Base-by-base conservation (phyloP, 2,888 invertebrate species). In the Dorcus hopei region DNA sequence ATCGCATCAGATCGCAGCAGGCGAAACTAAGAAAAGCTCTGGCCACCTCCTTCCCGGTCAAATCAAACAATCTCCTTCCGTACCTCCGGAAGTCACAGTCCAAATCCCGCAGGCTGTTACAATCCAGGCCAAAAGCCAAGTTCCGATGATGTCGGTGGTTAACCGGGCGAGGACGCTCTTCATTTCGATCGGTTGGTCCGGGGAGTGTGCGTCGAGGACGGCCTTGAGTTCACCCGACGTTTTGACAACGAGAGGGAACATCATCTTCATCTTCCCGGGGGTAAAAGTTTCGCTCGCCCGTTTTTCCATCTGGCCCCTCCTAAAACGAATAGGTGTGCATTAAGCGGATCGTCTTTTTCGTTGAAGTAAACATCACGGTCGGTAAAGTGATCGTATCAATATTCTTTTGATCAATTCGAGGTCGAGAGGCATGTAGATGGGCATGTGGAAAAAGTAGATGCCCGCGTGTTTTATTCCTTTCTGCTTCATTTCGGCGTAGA, bases 301-400 rank as follows among this genome's bases (percentile, higher is more conserved):
- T n/a, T 43, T 67, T 81, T 85, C 89, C 89, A 89, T 16, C 79
- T 76, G 9, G 80, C 74, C 0, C 83, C 84, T 40, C 77, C 77
- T 40, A 82, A 68, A 61, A 81, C 77, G 65, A 87, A 85, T 1
- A 88, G 70, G 68, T 83, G 82, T 0, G 78, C 81, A 0, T 83
- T 80, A 19, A 86, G 61, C 0, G 82, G 83, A 70, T 87, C 85
- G 3, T 80, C 78, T 4, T 80, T 73, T 48, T 84, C 84, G 53
- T 85, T 83, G 19, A 74, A 77, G 66, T 82, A 83, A 16, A 82
- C 73, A 0, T 85, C 85, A 45, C 85, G 83, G 55, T 86, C 84
- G 69, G 82, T 81, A 59, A 87, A 87, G 68, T 82, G 75, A 4
- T 74, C 75, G 61, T 43, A 81, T 80, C 65, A 86, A 66, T 19